phyloP scores from a whole-genome alignment of 92 coral and sea anemone genomes.

The Phenganax stokvisi region DNA sequence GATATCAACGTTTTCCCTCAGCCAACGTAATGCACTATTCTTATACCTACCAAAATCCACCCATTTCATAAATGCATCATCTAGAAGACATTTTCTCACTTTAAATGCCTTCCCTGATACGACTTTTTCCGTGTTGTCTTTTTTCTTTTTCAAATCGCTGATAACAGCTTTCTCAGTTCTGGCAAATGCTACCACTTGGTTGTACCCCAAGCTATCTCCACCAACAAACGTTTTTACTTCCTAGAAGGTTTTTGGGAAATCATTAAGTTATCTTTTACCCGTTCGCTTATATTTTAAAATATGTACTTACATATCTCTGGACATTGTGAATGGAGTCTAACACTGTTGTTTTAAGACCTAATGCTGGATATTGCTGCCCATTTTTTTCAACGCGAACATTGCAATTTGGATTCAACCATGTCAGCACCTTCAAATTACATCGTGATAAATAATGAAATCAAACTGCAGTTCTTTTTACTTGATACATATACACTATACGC shows the following conservation, averaged over 20 bases:
- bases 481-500: no score
- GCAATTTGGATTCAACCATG: no score
- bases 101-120: not conserved
- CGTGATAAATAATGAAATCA: no score
- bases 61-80: not conserved
- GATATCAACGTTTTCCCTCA: not conserved
- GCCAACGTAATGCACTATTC: not conserved
- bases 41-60: not conserved
- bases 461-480: no score
- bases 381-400: no score
- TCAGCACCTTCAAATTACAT: no score
- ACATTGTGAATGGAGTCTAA: no score
- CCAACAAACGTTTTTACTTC: constrained; percentile 6
- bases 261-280: no score
- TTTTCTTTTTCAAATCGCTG: not conserved
- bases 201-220: not conserved
- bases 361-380: no score
- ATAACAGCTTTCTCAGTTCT: not conserved
- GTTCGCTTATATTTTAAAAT: no score
- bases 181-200: not conserved
- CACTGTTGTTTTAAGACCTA: no score
- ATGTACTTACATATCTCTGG: no score
- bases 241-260: not conserved
- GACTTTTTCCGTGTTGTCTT: not conserved
- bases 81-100: not conserved